Base-by-base conservation (phyloP, 2,888 invertebrate genomes). In the Heliconius sara region DNA sequence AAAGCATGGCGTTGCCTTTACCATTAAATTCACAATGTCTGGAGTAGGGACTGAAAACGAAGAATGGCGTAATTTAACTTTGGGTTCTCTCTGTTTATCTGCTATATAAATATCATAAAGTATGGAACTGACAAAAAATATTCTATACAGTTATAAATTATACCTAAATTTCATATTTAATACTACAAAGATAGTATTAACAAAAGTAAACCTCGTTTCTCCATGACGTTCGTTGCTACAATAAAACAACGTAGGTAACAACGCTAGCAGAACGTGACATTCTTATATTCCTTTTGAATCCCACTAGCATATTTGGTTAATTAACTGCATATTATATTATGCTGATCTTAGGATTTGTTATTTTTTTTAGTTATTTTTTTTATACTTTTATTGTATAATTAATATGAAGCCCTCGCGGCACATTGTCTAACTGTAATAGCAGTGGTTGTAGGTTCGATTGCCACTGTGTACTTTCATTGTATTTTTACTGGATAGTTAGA, bases 301-400 rank as follows among this genome's bases (percentile, higher is more conserved):
- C 22, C 57, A 57, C 72, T 57, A 72, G 34, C 72, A n/a, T 72
- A 30, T 72, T 72, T 68, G 6, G 72, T 72, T 72, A 72, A 72
- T 72, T 72, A 72, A 72, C 57, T 68, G 6, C 72, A 57, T 72
- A 57, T 57, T 27, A 72, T 30, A 57, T 27, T 30, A 52, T 30
- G 57, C 30, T 57, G 19, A 72, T 72, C 72, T 57, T 57, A 57
- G 22, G 30, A 57, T 52, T 72, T 2, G 19, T 47, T 52, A 16
- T 34, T 22, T 22, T 13, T 30, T 10, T 30, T 43, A 13, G 66
- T 67, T 43, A n/a, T 25, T 43, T 10, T 68, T 34, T 34, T 30
- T 10, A 22, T 34, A 30, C 19, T 66, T 30, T 66, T 30, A 30
- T 7, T 66, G 7, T 66, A 4, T 65, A 65, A 16, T 13, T 6